Conservation (phyloP, 2,113 vertebrate genomes). For the Plecturocebus donacophilus region DNA sequence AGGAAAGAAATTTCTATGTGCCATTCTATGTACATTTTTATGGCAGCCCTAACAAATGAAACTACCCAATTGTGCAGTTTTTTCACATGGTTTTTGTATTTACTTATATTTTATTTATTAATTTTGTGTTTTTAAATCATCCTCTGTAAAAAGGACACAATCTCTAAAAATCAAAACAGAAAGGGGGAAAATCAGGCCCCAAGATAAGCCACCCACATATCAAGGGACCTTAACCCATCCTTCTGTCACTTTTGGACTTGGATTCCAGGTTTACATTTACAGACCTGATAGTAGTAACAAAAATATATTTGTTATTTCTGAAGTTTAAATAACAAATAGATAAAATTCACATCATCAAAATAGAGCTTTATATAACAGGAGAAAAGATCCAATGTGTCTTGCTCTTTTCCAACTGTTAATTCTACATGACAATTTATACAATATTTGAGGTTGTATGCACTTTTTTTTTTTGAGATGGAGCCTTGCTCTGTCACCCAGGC, state of each 20-base stretch:
- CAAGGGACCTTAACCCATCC: not conserved
- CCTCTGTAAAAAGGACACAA: not conserved
- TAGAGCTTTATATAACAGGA: not conserved
- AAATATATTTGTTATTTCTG: not conserved
- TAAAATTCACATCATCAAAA: not conserved
- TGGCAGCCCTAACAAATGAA: too few species aligned
- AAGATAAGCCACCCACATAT: not conserved
- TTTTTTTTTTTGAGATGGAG: too few species aligned
- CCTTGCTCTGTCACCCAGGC: too few species aligned
- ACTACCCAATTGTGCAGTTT: not conserved
- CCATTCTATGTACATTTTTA: not conserved
- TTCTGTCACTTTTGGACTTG: rapidly evolving
- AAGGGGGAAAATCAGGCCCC: not conserved
- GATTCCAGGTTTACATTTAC: not conserved
- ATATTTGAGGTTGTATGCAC: not conserved
- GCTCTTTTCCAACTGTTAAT: not conserved
- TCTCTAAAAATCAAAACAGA: not conserved
- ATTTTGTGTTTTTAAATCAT: not conserved
- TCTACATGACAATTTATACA: not conserved
- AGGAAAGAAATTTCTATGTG: not conserved
- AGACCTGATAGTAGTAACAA: not conserved
- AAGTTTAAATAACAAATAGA: not conserved
- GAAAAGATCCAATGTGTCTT: not conserved
- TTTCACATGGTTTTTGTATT: not conserved
- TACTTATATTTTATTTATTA: constrained; percentile 1